A percentile compares a stretch with the other conserved stretches of the same genome.
These are phyloP conservation scores for Apis cerana DNA, from an alignment of 1,140 invertebrate genomes.

Conservation along the genomic window DNA sequence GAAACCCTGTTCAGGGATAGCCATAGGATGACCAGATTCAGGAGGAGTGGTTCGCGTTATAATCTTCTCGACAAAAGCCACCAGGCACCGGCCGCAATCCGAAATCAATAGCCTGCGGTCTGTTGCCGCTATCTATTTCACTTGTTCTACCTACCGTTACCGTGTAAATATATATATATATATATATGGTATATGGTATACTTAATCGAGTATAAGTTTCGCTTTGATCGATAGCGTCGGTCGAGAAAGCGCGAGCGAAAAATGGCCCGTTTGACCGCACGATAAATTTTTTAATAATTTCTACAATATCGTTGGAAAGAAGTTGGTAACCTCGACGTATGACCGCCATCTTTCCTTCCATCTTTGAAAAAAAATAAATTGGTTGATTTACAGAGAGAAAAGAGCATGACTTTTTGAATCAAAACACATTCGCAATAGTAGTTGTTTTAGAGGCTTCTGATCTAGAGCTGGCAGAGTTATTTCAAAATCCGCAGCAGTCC, in stretches of 20 bases:
- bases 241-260: background rate
- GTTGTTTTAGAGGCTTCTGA: too few species aligned
- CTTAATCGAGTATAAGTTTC: background rate
- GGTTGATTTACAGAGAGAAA: too few species aligned
- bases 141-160: background rate
- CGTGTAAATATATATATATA: background rate
- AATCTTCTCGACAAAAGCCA: slow-evolving; percentile 72
- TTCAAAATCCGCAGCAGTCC: too few species aligned
- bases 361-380: too few species aligned
- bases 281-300: background rate
- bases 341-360: too few species aligned
- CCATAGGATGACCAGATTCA: background rate
- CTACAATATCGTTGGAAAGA: too few species aligned
- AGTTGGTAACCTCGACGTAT: too few species aligned
- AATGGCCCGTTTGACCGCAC: background rate
- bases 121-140: slow-evolving; percentile 62
- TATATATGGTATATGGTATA: background rate
- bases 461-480: too few species aligned
- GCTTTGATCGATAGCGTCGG: background rate
- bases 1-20: slow-evolving; percentile 18
- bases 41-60: slow-evolving; percentile 59
- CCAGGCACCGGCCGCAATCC: slow-evolving; percentile 65
- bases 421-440: too few species aligned
- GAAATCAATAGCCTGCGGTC: slow-evolving; percentile 73
- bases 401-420: too few species aligned